Conservation (phyloP, 2,797 vertebrate genomes). For the Rousettus madagascariensis region DNA sequence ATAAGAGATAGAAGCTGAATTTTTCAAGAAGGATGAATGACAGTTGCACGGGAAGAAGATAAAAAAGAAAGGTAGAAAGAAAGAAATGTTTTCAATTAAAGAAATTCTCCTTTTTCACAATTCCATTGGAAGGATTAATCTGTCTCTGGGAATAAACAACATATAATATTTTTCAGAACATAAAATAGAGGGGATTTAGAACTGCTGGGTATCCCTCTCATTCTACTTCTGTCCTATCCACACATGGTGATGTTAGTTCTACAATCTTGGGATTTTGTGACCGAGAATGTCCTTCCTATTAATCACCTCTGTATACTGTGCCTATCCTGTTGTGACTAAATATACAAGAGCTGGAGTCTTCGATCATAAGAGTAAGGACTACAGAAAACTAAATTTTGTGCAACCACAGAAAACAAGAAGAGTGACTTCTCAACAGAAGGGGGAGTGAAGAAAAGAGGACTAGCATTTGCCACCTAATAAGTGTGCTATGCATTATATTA, state of each 20-base stretch:
- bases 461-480: background rate
- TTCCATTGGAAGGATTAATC: background rate
- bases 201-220: background rate
- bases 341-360: background rate
- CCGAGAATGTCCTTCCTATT: background rate
- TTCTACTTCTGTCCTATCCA: background rate
- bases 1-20: background rate
- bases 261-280: background rate
- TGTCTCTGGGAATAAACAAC: background rate
- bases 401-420: background rate
- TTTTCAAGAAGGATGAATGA: conserved; percentile 39
- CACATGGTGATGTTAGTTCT: background rate
- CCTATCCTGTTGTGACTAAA: background rate
- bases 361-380: background rate
- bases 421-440: background rate
- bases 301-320: background rate
- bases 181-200: background rate
- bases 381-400: background rate
- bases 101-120: background rate
- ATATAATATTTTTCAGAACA: background rate
- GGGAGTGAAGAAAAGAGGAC: background rate
- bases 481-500: background rate
- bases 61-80: background rate
- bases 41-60: background rate
- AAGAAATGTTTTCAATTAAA: background rate